A percentile compares a stretch with the other conserved stretches of the same genome.
These are phyloP conservation scores for Zaprionus africanus DNA, from an alignment of 1,140 invertebrate species.

Conservation along the genomic window DNA sequence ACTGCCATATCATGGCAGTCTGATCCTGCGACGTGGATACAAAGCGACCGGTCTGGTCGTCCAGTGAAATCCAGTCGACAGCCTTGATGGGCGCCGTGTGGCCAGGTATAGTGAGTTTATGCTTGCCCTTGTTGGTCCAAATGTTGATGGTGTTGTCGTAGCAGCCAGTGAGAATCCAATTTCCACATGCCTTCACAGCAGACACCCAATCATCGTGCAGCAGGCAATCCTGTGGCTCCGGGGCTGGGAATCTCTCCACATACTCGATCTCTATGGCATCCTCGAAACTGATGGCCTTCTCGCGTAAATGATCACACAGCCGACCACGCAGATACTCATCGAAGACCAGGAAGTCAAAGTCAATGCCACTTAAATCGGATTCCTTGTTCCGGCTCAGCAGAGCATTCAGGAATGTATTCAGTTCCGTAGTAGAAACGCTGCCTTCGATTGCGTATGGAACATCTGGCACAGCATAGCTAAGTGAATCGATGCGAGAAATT, in stretches of 20 bases:
- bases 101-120: slow-evolving; percentile 92
- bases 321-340: slow-evolving; percentile 90
- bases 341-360: slow-evolving; percentile 95
- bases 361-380: slow-evolving; percentile 81
- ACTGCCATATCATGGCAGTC: slow-evolving; percentile 95
- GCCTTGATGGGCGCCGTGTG: slow-evolving; percentile 94
- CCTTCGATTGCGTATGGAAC: slow-evolving; percentile 92
- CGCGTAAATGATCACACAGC: slow-evolving; percentile 88
- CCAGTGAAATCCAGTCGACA: slow-evolving; percentile 92
- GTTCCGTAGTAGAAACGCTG: slow-evolving; percentile 87
- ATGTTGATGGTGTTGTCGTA: slow-evolving; percentile 97
- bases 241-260: slow-evolving; percentile 93
- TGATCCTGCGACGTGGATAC: slow-evolving; percentile 97
- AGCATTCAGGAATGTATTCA: slow-evolving; percentile 93
- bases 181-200: slow-evolving; percentile 89
- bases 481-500: background rate
- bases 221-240: slow-evolving; percentile 94
- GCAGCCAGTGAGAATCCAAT: slow-evolving; percentile 96
- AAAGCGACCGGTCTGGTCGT: slow-evolving; percentile 88
- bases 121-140: slow-evolving; percentile 94
- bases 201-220: slow-evolving; percentile 98
- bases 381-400: slow-evolving; percentile 86
- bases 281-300: slow-evolving; percentile 89
- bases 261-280: slow-evolving; percentile 95
- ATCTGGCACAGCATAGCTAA: slow-evolving; percentile 94